Conservation (phyloP, 2,888 invertebrate genomes). For the Cenopis cana region DNA sequence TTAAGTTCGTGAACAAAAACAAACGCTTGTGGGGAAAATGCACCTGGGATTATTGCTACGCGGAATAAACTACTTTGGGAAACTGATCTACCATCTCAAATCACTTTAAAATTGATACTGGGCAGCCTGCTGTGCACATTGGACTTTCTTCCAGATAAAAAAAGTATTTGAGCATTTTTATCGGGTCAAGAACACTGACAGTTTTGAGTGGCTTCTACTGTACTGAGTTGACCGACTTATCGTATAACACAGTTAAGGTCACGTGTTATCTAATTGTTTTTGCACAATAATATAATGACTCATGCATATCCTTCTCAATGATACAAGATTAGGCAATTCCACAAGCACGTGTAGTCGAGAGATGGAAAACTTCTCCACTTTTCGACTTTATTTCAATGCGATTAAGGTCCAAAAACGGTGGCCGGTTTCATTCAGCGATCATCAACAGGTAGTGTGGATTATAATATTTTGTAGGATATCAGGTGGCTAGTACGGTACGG, state of each 20-base stretch:
- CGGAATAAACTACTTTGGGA: too few relatives aligned
- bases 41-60: too few relatives aligned
- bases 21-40: too few relatives aligned
- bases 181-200: constrained; percentile 11
- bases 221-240: constrained; percentile 15
- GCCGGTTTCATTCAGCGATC: neutral
- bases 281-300: constrained; percentile 12
- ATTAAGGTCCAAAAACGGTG: too few relatives aligned
- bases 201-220: neutral
- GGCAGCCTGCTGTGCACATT: neutral
- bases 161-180: constrained; percentile 6
- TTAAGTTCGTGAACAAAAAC: too few relatives aligned
- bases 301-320: neutral
- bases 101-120: too few relatives aligned
- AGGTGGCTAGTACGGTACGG: neutral
- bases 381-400: neutral
- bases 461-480: neutral
- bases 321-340: neutral
- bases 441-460: neutral
- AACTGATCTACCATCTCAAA: too few relatives aligned
- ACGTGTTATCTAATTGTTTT: constrained; percentile 13
- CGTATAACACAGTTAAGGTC: constrained; percentile 18
- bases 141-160: neutral
- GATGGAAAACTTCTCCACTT: neutral
- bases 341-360: neutral